Base-by-base conservation (phyloP, 2,113 vertebrate genomes). In the Pterocles orientalis region DNA sequence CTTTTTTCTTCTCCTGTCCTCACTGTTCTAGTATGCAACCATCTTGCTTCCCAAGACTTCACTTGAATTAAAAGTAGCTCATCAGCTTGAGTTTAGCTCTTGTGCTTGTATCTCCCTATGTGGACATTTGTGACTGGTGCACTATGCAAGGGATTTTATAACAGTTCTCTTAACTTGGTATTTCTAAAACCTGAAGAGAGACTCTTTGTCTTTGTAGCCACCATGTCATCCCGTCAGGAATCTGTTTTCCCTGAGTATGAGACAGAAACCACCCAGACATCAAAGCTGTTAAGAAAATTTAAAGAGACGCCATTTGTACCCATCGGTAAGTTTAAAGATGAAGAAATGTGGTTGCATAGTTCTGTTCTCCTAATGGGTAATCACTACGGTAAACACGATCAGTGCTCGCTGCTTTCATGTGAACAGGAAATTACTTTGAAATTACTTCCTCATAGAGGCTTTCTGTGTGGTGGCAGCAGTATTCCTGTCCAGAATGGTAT, bases 271-370 rank as follows among this genome's bases (percentile, higher is more conserved):
- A 97, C 93, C 91, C 96, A 97, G 91, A 95, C 95, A 1, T 75
- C 95, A 0, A 97, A 91, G 86, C 48, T 97, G 69, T 18, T 97
- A 34, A 78, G 25, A 4, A 97, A 97, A 68, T 94, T 97, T 57
- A 95, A 94, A 69, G 96, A 97, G 83, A 97, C 81, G 0, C 96
- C 96, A 0, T 96, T 97, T 57, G 95, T 97, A 21, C 96, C 96
- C 13, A 53, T 97, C 0, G 96, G 96, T 97, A 50, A 96, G 96
- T 86, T n/a, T 33, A 53, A 5, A 29, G 39, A n/a, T 66, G 56
- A 26, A 57, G 51, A 51, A 69, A 20, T 4, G n/a, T 14, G 33
- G 57, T 58, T 62, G 23, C 0, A 3, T 3, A 18, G n/a, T 7
- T 58, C 17, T 13, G 41, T 45, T 19, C 45, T n/a, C 43, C 54